Percentiles rank a stretch among this genome's conserved stretches.
Conservation (phyloP, 2,113 vertebrate species). For the Herpailurus yagouaroundi region DNA sequence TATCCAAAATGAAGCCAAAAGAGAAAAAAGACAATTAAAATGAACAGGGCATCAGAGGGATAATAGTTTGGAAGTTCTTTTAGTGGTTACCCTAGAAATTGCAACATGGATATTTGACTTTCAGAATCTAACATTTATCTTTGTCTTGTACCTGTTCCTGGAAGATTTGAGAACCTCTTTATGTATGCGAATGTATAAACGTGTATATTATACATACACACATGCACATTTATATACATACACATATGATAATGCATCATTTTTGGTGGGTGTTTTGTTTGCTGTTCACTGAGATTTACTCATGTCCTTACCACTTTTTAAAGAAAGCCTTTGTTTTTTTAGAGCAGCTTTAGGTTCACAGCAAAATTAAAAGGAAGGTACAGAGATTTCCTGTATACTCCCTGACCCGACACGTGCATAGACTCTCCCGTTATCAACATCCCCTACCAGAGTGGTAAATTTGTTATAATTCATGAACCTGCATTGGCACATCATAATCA, state of each 20-base stretch:
- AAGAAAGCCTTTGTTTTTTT: not conserved
- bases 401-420: not conserved
- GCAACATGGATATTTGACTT: conserved; percentile 4
- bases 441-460: not conserved
- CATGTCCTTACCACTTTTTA: not conserved
- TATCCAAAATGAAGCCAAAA: not conserved
- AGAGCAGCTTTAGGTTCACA: not conserved
- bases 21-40: not conserved
- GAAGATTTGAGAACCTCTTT: not conserved
- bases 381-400: not conserved
- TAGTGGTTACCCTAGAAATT: not conserved
- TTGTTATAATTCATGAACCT: not conserved
- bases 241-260: not conserved
- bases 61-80: conserved; percentile 16
- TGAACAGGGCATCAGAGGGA: not conserved
- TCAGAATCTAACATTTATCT: not conserved
- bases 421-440: not conserved
- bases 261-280: not conserved
- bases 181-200: not conserved
- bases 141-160: not conserved
- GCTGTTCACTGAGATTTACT: not conserved
- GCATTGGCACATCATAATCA: not conserved
- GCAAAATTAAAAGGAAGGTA: not conserved
- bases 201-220: not conserved
- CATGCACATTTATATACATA: not conserved